Evolutionary conservation across 2,113 vertebrate genomes (phyloP), one percentile per base, ranked within the genome.

Genomic region (Orcinus orca): DNA sequence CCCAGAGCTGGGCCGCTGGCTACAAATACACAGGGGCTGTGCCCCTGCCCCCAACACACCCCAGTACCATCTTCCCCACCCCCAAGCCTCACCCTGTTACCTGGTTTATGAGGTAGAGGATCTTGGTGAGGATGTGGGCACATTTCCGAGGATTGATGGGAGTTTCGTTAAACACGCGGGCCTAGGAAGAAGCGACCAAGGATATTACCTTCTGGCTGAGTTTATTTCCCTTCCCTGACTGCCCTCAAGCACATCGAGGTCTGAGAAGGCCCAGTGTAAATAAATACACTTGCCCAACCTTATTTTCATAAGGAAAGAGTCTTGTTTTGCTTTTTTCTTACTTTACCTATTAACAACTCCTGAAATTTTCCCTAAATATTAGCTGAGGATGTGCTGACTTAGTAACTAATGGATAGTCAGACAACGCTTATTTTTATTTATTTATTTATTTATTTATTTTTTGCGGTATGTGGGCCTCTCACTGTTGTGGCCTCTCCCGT

Each of bases 31-130:
- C 12, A 44, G 8, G 79, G 55, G 50, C 53, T 15, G 3, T 3
- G 33, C 12, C 10, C 20, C n/a, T 9, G 6, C 20, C 5, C 13
- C 23, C 38, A 41, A 38, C 23, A 65, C 1, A 8, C 26, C 62
- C 62, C 38, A 82, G 23, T 0, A 60, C 50, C 47, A 2, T 14
- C 29, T 53, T 18, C 63, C 31, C n/a, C 31, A 29, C 8, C 44
- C 13, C 7, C 31, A 9, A n/a, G 53, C 79, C 88, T 97, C n/a
- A 33, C 29, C 65, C 47, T 21, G n/a, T 97, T 97, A 99, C 99
- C 99, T 99, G 99, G 98, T 99, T 99, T 98, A 99, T 99, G 93
- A 99, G 99, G 98, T 99, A 99, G 83, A 99, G 99, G 29, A 99
- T 99, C 99, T 99, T 99, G 98, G 99, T 99, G 95, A 99, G 99